Conservation (phyloP, 2,113 vertebrate genomes). For the Embiotoca jacksoni region DNA sequence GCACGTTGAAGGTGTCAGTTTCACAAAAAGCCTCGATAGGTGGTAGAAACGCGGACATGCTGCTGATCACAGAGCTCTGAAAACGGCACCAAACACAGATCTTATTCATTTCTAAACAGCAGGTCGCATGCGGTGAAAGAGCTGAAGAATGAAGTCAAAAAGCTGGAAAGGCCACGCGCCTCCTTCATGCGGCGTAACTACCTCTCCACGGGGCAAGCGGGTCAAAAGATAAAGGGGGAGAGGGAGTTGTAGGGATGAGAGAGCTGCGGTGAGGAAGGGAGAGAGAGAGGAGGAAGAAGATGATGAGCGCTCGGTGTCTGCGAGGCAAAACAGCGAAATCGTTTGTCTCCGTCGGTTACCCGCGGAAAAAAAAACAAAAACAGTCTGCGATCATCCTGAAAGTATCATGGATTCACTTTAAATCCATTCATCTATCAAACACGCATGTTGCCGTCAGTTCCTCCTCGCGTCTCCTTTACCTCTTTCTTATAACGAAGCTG, state of each 20-base stretch:
- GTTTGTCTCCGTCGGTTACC: constrained; percentile 19
- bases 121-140: constrained; percentile 50
- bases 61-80: constrained; percentile 32
- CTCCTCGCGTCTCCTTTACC: constrained; percentile 78
- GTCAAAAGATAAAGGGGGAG: constrained; percentile 99
- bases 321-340: constrained; percentile 13
- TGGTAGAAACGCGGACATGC: constrained; percentile 33
- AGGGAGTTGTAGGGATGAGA: constrained; percentile 98
- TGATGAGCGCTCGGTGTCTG: constrained; percentile 42
- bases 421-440: constrained; percentile 40
- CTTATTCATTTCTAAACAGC: neutral
- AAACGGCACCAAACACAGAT: constrained; percentile 13
- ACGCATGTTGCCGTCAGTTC: no score
- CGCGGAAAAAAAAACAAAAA: neutral
- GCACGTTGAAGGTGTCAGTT: neutral
- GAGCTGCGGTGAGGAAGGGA: constrained; percentile 89
- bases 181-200: constrained; percentile 83
- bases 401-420: constrained; percentile 46
- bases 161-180: constrained; percentile 20
- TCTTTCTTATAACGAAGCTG: constrained; percentile 98
- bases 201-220: constrained; percentile 85
- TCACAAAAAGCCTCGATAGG: neutral
- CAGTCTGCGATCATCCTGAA: constrained; percentile 31
- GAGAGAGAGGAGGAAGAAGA: constrained; percentile 59
- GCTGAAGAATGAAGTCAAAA: constrained; percentile 8